Evolutionary conservation across 2,797 vertebrate species (phyloP).

Genomic region (Chelonia mydas): DNA sequence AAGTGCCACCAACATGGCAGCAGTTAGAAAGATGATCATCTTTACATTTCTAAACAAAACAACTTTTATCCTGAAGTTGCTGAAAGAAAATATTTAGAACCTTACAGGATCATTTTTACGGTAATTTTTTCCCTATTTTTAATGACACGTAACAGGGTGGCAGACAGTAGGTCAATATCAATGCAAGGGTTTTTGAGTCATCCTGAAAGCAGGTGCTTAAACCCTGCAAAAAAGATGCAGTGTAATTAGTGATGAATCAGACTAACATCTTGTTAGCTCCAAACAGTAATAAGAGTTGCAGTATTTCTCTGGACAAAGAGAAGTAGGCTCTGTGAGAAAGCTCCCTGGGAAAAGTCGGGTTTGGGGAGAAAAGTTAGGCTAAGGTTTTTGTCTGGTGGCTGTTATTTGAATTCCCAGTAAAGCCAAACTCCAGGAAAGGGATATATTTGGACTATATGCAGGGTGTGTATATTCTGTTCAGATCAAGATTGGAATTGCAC

Average conservation of each 20-base stretch:
- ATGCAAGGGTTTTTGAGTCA: neutral
- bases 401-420: neutral
- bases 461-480: neutral
- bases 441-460: neutral
- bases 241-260: neutral
- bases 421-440: neutral
- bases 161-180: neutral
- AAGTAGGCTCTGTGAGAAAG: neutral
- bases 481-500: too few relatives aligned
- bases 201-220: neutral
- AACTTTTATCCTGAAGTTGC: neutral
- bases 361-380: neutral
- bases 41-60: neutral
- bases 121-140: neutral
- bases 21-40: neutral
- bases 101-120: neutral
- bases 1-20: neutral
- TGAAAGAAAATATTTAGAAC: neutral
- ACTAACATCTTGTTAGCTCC: too few relatives aligned
- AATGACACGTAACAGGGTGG: neutral
- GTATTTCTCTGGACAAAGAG: neutral
- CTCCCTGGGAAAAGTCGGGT: neutral
- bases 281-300: neutral
- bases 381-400: neutral
- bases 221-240: too few relatives aligned